Evolutionary conservation across 2,888 invertebrate species (phyloP).

Genomic region (Zaprionus lineosus): DNA sequence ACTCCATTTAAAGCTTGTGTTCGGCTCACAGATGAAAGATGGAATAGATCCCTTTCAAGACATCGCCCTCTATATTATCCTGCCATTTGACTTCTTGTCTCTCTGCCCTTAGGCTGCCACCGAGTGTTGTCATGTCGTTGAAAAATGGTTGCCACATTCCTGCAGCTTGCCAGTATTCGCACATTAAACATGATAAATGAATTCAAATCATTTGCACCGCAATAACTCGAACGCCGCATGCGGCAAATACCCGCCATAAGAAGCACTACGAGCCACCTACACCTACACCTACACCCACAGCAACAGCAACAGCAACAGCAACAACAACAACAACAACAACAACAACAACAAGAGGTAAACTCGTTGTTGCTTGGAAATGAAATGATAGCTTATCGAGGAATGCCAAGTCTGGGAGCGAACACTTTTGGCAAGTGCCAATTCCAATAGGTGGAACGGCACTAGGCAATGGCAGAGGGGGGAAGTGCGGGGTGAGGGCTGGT

Average conservation of each 20-base stretch:
- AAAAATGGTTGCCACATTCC: constrained; percentile 60
- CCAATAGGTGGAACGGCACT: no score
- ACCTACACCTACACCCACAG: constrained; percentile 12
- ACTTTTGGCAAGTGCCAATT: constrained; percentile 53
- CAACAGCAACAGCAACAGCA: constrained; percentile 4
- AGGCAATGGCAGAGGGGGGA: no score
- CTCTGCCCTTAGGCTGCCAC: constrained; percentile 7
- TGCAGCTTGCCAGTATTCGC: constrained; percentile 40
- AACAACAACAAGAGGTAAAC: constrained; percentile 10
- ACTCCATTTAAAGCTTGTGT: no score
- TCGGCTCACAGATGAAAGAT: no score
- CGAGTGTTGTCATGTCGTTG: constrained; percentile 53
- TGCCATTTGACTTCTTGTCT: constrained; percentile 22
- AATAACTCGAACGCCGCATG: constrained; percentile 53
- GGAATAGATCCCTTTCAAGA: background rate
- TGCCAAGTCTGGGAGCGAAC: constrained; percentile 36
- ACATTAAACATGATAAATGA: constrained; percentile 75
- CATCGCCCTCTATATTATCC: constrained; percentile 32
- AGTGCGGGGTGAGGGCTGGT: no score
- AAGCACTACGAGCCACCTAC: constrained; percentile 1
- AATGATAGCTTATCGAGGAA: constrained; percentile 71
- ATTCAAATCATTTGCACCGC: constrained; percentile 70
- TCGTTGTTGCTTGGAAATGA: constrained; percentile 54
- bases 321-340: constrained; percentile 9
- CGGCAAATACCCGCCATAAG: constrained; percentile 9